Evolutionary conservation across 2,113 vertebrate species (phyloP).

Genomic region (Pagrus major): DNA sequence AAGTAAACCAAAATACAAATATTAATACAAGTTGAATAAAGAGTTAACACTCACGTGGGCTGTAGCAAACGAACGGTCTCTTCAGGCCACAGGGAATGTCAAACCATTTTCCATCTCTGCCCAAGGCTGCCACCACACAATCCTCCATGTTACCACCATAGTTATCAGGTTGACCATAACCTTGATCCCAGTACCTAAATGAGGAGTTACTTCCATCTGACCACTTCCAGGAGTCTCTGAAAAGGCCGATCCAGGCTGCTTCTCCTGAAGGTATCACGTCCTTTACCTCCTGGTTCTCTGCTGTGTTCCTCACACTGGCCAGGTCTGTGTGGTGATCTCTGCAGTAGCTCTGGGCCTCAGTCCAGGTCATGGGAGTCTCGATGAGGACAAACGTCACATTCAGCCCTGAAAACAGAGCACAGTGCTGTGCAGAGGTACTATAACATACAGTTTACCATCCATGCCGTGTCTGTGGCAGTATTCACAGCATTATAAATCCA

Average conservation of each 20-base stretch:
- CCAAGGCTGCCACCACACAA: neutral
- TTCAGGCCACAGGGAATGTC: neutral
- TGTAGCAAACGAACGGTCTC: slow-evolving; percentile 15
- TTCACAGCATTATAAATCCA: too few relatives aligned
- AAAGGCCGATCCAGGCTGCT: slow-evolving; percentile 17
- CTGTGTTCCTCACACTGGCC: neutral
- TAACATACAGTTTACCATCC: too few relatives aligned
- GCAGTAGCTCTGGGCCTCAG: slow-evolving; percentile 22
- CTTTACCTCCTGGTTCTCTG: neutral
- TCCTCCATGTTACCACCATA: accelerated
- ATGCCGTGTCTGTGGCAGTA: too few relatives aligned
- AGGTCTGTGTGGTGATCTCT: slow-evolving; percentile 21
- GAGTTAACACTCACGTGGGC: slow-evolving; percentile 3
- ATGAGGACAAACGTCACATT: neutral
- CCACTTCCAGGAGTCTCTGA: slow-evolving; percentile 36
- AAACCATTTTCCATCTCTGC: accelerated
- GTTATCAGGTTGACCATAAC: neutral
- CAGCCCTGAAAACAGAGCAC: neutral
- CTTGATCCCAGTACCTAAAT: neutral
- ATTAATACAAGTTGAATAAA: neutral
- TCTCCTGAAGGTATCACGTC: accelerated
- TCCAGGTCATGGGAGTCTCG: slow-evolving; percentile 26
- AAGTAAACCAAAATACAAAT: neutral
- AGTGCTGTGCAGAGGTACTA: too few relatives aligned
- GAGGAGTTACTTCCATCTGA: neutral